phyloP scores from a whole-genome alignment of 2,888 invertebrate species.

The Clostera curtula region DNA sequence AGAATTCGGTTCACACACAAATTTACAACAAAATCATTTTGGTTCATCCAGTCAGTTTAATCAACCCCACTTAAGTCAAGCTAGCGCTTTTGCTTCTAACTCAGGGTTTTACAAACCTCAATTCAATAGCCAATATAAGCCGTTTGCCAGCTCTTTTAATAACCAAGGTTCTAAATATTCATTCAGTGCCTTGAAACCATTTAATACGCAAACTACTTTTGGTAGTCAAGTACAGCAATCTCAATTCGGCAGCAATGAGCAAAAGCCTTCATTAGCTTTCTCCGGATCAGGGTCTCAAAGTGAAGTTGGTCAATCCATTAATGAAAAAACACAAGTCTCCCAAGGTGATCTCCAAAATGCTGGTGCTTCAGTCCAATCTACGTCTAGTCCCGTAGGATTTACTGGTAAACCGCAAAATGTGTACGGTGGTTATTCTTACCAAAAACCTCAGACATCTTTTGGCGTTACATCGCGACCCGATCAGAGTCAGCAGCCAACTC shows the following conservation, averaged over 20 bases:
- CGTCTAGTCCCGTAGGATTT: slow-evolving; percentile 1
- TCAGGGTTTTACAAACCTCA: slow-evolving; percentile 5
- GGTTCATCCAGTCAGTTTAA: slow-evolving; percentile 6
- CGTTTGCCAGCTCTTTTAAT: slow-evolving; percentile 7
- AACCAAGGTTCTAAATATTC: slow-evolving; percentile 9
- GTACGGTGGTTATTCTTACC: slow-evolving; percentile 8
- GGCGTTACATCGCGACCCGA: slow-evolving; percentile 1
- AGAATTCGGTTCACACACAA: slow-evolving; percentile 1
- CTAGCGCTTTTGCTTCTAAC: slow-evolving; percentile 10
- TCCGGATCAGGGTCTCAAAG: slow-evolving; percentile 9
- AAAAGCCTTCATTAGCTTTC: slow-evolving; percentile 9
- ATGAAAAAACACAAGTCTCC: slow-evolving; percentile 3
- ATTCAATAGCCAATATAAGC: slow-evolving; percentile 1
- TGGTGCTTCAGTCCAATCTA: not conserved
- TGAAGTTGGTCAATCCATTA: slow-evolving; percentile 13
- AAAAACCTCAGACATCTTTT: slow-evolving; percentile 8
- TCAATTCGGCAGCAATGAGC: no score
- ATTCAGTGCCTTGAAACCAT: no score
- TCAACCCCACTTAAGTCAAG: slow-evolving; percentile 5
- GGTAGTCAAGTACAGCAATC: slow-evolving; percentile 8
- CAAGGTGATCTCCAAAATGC: slow-evolving; percentile 3
- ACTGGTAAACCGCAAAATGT: slow-evolving; percentile 1
- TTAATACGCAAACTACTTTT: slow-evolving; percentile 10
- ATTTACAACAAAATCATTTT: slow-evolving; percentile 3
- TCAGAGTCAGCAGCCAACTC: not conserved